Evolutionary conservation across 2,797 vertebrate species (phyloP).

Genomic region (Menidia menidia): DNA sequence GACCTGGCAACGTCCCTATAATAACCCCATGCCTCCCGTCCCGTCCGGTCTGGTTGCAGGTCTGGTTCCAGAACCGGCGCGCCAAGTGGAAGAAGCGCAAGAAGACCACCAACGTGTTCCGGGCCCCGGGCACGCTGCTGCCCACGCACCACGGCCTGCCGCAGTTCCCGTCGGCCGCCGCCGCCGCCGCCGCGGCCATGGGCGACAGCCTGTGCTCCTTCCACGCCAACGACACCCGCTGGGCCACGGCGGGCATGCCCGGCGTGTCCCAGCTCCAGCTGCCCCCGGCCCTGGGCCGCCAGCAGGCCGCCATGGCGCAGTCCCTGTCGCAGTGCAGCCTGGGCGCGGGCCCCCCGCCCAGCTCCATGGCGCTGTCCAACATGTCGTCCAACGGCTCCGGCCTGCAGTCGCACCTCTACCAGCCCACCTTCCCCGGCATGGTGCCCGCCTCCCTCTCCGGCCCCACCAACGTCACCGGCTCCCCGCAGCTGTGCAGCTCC

Average conservation of each 20-base stretch:
- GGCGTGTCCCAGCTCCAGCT: conserved; percentile 94
- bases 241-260: conserved; percentile 92
- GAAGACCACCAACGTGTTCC: conserved; percentile 98
- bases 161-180: conserved; percentile 85
- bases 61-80: conserved; percentile 97
- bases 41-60: conserved; percentile 84
- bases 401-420: conserved; percentile 96
- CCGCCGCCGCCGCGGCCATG: conserved; percentile 94
- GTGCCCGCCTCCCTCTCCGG: conserved; percentile 91
- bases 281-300: conserved; percentile 90
- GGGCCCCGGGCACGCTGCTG: conserved; percentile 91
- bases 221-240: conserved; percentile 96
- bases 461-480: conserved; percentile 91
- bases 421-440: conserved; percentile 96
- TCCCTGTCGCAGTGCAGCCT: conserved; percentile 96
- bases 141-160: conserved; percentile 92
- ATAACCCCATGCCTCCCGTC: no score
- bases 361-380: conserved; percentile 95
- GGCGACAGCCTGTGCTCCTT: conserved; percentile 96
- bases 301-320: conserved; percentile 95
- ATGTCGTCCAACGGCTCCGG: conserved; percentile 92
- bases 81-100: conserved; percentile 99
- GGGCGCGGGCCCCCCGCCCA: conserved; percentile 90
- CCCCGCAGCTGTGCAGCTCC: conserved; percentile 95
- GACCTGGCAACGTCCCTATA: no score